Base-by-base conservation (phyloP, 2,113 vertebrate genomes). In the Cyanoderma ruficeps region DNA sequence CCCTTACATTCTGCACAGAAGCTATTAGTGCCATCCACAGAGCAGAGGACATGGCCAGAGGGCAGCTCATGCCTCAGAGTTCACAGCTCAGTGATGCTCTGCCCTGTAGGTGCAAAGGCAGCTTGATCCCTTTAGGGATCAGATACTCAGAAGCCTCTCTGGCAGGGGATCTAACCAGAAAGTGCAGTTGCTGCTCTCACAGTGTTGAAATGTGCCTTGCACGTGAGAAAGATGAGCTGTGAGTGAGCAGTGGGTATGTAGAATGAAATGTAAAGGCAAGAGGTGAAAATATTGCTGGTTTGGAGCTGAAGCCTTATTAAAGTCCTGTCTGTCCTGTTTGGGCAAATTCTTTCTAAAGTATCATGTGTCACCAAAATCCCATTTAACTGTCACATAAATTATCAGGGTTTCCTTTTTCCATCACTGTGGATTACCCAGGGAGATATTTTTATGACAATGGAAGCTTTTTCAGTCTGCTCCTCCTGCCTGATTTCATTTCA, bases 381-480 rank as follows among this genome's bases (percentile, higher is more conserved):
- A 97, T 98, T 98, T 97, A 97, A 97, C 96, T 97, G 97, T 97
- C 97, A 97, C 95, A 97, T 97, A 97, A 97, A 98, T 98, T 97
- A 97, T 94, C 90, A 89, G 86, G 92, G 94, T 97, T 97, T 97
- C 97, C 96, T 95, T 97, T 94, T 97, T 94, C 95, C 93, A 76
- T 98, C 97, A 92, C 23, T 93, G 85, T 90, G 94, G 94, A 97
- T 97, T 97, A 96, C 94, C 95, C 72, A 22, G 72, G 75, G 94
- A 97, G 94, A 95, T 96, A 93, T 94, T 97, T 97, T 96, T 97
- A 89, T 97, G 97, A 97, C 95, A 96, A 86, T 91, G 70, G 93
- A 95, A 95, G 92, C 88, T 91, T 94, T 93, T 93, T 94, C 93
- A 89, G 95, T 71, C 72, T 87, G 50, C 53, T 91, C 30, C 89